Evolutionary conservation across 2,888 invertebrate species (phyloP).

Genomic region (Hydraecia micacea): DNA sequence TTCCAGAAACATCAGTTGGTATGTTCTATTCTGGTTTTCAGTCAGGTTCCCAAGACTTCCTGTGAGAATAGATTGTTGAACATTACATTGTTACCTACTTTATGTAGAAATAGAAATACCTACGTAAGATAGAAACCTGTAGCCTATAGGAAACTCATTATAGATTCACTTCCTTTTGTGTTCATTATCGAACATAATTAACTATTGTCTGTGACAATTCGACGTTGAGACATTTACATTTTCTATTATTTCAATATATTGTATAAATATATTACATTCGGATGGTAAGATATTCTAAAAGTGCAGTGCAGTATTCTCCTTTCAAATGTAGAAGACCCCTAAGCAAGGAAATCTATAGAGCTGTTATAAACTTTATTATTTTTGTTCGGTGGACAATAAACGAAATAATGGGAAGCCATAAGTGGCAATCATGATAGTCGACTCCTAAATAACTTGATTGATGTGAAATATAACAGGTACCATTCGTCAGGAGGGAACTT

Average conservation of each 20-base stretch:
- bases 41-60: slow-evolving; percentile 12
- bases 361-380: slow-evolving; percentile 55
- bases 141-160: slow-evolving; percentile 41
- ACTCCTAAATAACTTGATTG: slow-evolving; percentile 51
- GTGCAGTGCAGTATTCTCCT: no score
- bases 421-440: slow-evolving; percentile 57
- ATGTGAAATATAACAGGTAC: slow-evolving; percentile 53
- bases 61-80: slow-evolving; percentile 21
- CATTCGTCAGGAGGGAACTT: slow-evolving; percentile 29
- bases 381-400: slow-evolving; percentile 57
- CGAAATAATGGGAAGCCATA: slow-evolving; percentile 58
- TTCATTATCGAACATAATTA: slow-evolving; percentile 45
- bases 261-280: neutral
- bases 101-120: slow-evolving; percentile 6
- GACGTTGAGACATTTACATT: neutral
- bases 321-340: slow-evolving; percentile 26
- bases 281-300: neutral
- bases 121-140: slow-evolving; percentile 17
- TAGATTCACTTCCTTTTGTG: slow-evolving; percentile 49
- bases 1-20: neutral
- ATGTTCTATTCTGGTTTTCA: slow-evolving; percentile 2
- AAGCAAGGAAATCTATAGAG: slow-evolving; percentile 25
- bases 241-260: neutral
- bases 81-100: slow-evolving; percentile 6
- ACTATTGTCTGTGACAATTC: slow-evolving; percentile 18